Base-by-base conservation (phyloP, 2,888 invertebrate species). In the Tachina lurida region DNA sequence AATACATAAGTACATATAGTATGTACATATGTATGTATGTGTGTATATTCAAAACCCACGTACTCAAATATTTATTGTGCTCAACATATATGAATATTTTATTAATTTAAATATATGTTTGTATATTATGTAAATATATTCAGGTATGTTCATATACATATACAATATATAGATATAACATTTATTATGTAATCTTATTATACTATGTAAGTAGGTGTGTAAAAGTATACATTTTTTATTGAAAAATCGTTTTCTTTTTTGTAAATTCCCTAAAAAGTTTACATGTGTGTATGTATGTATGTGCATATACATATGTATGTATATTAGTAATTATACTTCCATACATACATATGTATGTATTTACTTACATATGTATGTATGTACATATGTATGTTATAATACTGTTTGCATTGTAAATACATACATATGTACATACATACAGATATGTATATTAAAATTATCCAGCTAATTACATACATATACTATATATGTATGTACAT, bases 251-350 rank as follows among this genome's bases (percentile, higher is more conserved):
- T 71, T 84, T 45, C 22, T 54, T 77, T 31, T 52, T 78, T 83
- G 78, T 86, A 86, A 86, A 86, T 86, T 86, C 85, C 85, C 85
- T 86, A 86, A 86, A 68, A 60, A 65, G 85, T 79, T 86, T 86
- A 49, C 3, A 56, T 43, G n/a, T 41, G 31, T 31, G 22, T 41
- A 41, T 52, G 17, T 56, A 45, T 45, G 0, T 17, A 75, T 45
- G 19, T 43, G 43, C 9, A 22, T 7, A 52, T 68, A 17, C 17
- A 45, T 47, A 62, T 10, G 3, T 56, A 9, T 2, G 12, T n/a
- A 15, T n/a, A 49, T 13, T 13, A 13, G 13, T 5, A 54, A 54
- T 54, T n/a, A 19, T 47, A 13, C 12, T 9, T 56, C 2, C 58
- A 31, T 56, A 58, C n/a, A 49, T 62, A 49, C 10, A 19, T 49